Conservation (phyloP, 2,888 invertebrate species). For the Emmelina monodactyla region DNA sequence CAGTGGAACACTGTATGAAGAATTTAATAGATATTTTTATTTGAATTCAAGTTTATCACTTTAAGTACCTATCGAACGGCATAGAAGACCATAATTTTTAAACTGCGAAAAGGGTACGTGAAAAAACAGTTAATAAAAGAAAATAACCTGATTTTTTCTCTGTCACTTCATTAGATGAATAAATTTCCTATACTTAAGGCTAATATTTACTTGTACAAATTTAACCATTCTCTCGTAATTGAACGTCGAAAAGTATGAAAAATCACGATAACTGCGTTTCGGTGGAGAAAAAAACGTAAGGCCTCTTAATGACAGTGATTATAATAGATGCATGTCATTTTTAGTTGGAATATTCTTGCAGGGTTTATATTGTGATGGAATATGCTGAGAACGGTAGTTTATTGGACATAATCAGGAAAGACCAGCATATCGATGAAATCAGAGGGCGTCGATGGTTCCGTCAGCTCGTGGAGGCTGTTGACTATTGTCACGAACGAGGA, state of each 20-base stretch:
- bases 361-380: constrained; percentile 87
- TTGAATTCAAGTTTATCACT: background rate
- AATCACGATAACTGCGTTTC: no score
- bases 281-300: no score
- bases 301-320: background rate
- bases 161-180: no score
- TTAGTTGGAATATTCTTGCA: constrained; percentile 22
- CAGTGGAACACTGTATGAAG: no score
- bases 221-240: no score
- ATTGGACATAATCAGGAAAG: constrained; percentile 76
- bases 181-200: no score
- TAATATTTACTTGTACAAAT: no score
- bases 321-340: background rate
- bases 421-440: constrained; percentile 73
- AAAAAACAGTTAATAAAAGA: background rate
- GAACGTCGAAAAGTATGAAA: no score
- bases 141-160: no score
- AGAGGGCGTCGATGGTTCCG: constrained; percentile 75
- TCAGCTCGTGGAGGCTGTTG: constrained; percentile 76
- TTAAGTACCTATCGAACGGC: background rate
- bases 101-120: no score
- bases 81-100: no score
- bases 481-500: constrained; percentile 80
- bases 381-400: constrained; percentile 82
- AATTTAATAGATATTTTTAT: no score